A percentile compares a stretch with the other conserved stretches of the same genome.
These are phyloP conservation scores for Poeciliopsis infans DNA, from an alignment of 2,797 vertebrate genomes.

Conservation along the genomic window DNA sequence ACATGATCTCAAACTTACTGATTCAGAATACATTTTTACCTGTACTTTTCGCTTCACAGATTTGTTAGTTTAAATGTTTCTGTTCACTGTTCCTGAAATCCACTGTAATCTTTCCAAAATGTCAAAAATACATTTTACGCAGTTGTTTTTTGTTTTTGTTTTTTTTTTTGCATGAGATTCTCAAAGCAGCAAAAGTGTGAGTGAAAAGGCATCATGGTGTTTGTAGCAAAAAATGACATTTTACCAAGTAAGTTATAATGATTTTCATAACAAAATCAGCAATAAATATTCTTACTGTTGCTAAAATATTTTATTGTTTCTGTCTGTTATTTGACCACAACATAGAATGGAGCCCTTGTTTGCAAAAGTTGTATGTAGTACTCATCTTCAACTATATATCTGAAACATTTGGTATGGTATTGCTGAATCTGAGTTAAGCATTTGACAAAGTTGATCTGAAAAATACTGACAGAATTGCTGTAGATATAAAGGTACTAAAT, in stretches of 20 bases:
- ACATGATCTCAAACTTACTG: not conserved
- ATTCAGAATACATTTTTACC: conserved; percentile 2
- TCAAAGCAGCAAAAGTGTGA: not conserved
- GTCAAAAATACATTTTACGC: not conserved
- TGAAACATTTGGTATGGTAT: not conserved
- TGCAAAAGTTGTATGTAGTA: not conserved
- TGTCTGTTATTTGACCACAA: not conserved
- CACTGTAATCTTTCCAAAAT: not conserved
- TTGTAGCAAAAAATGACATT: not conserved
- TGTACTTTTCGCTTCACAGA: conserved; percentile 13
- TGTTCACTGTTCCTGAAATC: not conserved
- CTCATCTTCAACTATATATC: not conserved
- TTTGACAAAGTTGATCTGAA: not conserved
- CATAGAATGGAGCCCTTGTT: not conserved
- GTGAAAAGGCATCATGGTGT: not conserved
- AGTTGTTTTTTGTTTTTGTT: too few species aligned
- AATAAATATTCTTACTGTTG: not conserved
- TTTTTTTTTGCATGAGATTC: not conserved
- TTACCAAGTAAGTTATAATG: not conserved
- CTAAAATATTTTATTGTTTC: not conserved
- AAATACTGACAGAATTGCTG: not conserved
- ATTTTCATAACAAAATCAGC: not conserved
- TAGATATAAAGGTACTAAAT: not conserved
- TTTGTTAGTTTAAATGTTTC: not conserved
- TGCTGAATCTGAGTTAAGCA: not conserved